These are phyloP conservation scores for Seira ritae DNA, from an alignment of 2,888 invertebrate genomes.

Conservation along the genomic window DNA sequence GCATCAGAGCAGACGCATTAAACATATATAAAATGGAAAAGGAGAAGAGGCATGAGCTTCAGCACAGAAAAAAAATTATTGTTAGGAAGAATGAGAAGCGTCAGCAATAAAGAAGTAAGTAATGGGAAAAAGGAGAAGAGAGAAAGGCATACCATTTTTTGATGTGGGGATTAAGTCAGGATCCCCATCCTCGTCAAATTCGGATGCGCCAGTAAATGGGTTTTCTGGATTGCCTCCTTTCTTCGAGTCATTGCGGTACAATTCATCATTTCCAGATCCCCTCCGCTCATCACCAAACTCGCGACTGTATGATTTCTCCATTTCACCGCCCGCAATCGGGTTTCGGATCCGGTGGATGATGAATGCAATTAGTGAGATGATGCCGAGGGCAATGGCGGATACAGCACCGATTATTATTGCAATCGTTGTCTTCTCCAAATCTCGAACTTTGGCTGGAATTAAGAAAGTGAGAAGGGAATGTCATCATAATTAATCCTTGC, in stretches of 20 bases:
- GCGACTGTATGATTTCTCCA: conserved; percentile 72
- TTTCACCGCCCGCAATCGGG: conserved; percentile 68
- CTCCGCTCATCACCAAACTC: conserved; percentile 71
- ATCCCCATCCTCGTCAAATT: conserved; percentile 73
- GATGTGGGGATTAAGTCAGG: conserved; percentile 72
- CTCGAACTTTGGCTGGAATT: conserved; percentile 71
- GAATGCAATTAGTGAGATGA: conserved; percentile 72
- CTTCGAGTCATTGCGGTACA: conserved; percentile 70
- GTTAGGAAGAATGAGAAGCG: conserved; percentile 21
- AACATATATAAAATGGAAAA: conserved; percentile 5
- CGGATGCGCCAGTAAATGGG: conserved; percentile 68
- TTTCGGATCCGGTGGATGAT: conserved; percentile 71
- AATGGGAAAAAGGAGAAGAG: conserved; percentile 1
- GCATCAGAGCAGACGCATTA: neutral
- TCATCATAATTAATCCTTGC: conserved; percentile 6
- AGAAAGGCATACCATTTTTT: conserved; percentile 69
- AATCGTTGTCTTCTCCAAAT: conserved; percentile 73
- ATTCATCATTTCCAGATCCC: conserved; percentile 72
- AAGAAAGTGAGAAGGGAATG: neutral
- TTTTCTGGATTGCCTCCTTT: conserved; percentile 64
- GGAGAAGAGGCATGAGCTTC: conserved; percentile 1
- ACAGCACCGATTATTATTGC: conserved; percentile 72
- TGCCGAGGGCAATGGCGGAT: conserved; percentile 68
- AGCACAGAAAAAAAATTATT: conserved; percentile 22
- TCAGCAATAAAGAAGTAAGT: conserved; percentile 27